Conservation (phyloP, 2,113 vertebrate genomes). For the Apaloderma vittatum region DNA sequence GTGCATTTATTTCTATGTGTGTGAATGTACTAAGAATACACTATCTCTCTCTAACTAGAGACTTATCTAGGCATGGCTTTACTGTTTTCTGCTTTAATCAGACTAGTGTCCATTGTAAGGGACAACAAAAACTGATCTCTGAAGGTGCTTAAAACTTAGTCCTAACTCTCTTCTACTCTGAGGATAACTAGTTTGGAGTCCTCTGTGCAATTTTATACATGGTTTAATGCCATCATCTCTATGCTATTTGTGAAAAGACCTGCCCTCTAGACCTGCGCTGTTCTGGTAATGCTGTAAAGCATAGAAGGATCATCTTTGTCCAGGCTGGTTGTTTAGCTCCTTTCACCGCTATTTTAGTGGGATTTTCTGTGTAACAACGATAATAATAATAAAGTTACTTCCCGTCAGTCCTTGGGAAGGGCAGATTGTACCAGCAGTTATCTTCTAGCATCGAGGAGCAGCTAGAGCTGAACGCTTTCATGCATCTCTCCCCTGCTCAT, state of each 20-base stretch:
- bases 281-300: conserved; percentile 2
- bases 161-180: neutral
- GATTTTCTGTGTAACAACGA: neutral
- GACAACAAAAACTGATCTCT: conserved; percentile 35
- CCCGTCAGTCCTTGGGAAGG: neutral
- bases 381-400: neutral
- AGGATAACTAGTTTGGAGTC: neutral
- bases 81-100: conserved; percentile 32
- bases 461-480: neutral
- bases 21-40: neutral
- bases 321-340: neutral
- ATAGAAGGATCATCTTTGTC: neutral
- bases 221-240: neutral
- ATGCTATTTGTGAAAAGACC: neutral
- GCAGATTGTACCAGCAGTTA: neutral
- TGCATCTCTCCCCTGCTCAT: neutral
- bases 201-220: neutral
- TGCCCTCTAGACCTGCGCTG: neutral
- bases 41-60: neutral
- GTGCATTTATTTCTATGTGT: neutral
- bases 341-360: neutral
- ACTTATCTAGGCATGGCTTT: neutral
- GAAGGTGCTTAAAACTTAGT: conserved; percentile 15
- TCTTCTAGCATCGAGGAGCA: neutral
- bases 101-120: conserved; percentile 16